Evolutionary conservation across 2,888 invertebrate genomes (phyloP).

Genomic region (Apotomis turbidana): DNA sequence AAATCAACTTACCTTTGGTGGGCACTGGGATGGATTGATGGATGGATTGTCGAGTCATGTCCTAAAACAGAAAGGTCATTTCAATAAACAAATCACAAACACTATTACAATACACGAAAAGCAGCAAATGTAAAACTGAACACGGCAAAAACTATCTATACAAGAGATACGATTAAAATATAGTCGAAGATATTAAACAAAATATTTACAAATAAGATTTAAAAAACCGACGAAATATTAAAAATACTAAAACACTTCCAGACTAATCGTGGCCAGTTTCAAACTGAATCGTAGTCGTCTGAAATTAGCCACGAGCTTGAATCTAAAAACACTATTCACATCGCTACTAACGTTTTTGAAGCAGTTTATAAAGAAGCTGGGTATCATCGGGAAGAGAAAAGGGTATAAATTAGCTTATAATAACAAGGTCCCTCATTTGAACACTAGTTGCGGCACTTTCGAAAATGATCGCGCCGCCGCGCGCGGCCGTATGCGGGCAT

Average conservation of each 20-base stretch:
- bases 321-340: constrained; percentile 32
- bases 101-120: constrained; percentile 39
- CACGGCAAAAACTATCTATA: constrained; percentile 23
- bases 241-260: constrained; percentile 27
- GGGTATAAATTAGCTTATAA: constrained; percentile 12
- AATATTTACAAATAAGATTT: constrained; percentile 31
- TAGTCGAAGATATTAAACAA: constrained; percentile 11
- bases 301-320: constrained; percentile 37
- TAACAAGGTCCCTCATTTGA: constrained; percentile 44
- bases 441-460: constrained; percentile 44
- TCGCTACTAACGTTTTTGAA: constrained; percentile 41
- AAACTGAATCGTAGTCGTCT: constrained; percentile 33
- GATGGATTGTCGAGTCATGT: constrained; percentile 83
- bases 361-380: constrained; percentile 42
- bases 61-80: constrained; percentile 72
- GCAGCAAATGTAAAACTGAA: constrained; percentile 45
- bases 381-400: constrained; percentile 27
- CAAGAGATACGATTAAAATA: constrained; percentile 12
- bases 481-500: constrained; percentile 44
- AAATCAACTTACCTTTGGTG: constrained; percentile 73
- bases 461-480: constrained; percentile 42
- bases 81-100: constrained; percentile 34
- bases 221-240: constrained; percentile 22
- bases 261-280: constrained; percentile 27
- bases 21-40: constrained; percentile 82